Evolutionary conservation across 2,113 vertebrate species (phyloP).

Genomic region (Rhinolophus sinicus): DNA sequence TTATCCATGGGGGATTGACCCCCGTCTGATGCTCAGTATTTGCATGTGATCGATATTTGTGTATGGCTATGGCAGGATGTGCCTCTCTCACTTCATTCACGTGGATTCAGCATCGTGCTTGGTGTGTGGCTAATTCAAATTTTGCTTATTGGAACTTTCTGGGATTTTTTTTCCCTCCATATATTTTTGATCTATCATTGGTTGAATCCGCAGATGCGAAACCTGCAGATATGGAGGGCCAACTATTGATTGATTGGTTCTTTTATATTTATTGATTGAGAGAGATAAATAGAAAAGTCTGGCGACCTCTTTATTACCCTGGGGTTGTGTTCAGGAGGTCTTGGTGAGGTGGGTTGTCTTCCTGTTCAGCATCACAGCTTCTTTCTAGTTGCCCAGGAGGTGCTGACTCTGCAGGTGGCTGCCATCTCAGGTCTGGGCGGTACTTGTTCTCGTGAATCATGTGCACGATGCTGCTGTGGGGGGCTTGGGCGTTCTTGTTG

Average conservation of each 20-base stretch:
- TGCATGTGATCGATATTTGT: neutral
- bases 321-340: constrained; percentile 79
- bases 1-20: neutral
- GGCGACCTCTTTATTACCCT: neutral
- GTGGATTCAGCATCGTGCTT: neutral
- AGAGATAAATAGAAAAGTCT: neutral
- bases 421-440: constrained; percentile 88
- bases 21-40: neutral
- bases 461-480: constrained; percentile 87
- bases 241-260: neutral
- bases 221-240: neutral
- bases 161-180: too few relatives aligned
- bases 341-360: constrained; percentile 84
- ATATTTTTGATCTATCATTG: neutral
- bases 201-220: neutral
- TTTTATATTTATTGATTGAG: too few relatives aligned
- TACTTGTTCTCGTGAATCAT: constrained; percentile 89
- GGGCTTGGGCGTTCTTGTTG: constrained; percentile 89
- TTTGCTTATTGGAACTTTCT: neutral
- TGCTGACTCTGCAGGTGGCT: constrained; percentile 79
- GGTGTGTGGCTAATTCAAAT: neutral
- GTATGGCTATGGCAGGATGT: neutral
- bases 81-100: neutral
- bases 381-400: constrained; percentile 89
- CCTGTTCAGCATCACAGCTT: constrained; percentile 86